phyloP scores from a whole-genome alignment of 2,888 invertebrate species.

The Apomyelois bistriatella region DNA sequence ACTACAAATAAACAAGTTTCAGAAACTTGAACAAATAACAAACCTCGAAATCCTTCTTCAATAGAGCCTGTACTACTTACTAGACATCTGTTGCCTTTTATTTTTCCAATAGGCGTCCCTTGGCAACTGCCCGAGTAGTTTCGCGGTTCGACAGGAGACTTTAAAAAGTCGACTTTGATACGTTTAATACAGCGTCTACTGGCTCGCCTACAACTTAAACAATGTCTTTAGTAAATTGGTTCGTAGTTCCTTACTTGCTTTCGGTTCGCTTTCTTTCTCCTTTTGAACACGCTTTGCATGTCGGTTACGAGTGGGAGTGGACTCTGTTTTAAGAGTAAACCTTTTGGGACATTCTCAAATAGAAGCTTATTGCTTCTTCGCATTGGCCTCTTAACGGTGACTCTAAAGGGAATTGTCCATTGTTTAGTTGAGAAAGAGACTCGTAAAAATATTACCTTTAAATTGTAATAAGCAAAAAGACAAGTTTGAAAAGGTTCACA shows the following conservation, averaged over 20 bases:
- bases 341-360: conserved; percentile 59
- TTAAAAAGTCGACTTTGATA: conserved; percentile 63
- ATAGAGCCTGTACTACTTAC: conserved; percentile 27
- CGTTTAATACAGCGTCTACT: conserved; percentile 59
- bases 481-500: conserved; percentile 49
- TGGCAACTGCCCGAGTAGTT: conserved; percentile 65
- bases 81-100: conserved; percentile 65
- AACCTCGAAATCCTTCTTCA: conserved; percentile 17
- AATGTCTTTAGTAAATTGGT: conserved; percentile 55
- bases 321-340: conserved; percentile 59
- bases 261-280: too few relatives aligned
- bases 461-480: conserved; percentile 62
- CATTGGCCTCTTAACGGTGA: conserved; percentile 53
- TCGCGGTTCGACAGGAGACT: conserved; percentile 60
- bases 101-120: conserved; percentile 62
- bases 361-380: conserved; percentile 58
- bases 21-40: conserved; percentile 13
- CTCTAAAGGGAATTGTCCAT: conserved; percentile 38
- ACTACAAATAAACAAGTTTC: conserved; percentile 7
- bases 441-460: conserved; percentile 43
- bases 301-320: conserved; percentile 55
- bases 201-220: conserved; percentile 51
- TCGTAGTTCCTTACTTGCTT: conserved; percentile 31
- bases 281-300: conserved; percentile 67
- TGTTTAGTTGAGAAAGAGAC: conserved; percentile 48